Evolutionary conservation across 2,888 invertebrate genomes (phyloP).

Genomic region (Cataglyphis altisquamis): DNA sequence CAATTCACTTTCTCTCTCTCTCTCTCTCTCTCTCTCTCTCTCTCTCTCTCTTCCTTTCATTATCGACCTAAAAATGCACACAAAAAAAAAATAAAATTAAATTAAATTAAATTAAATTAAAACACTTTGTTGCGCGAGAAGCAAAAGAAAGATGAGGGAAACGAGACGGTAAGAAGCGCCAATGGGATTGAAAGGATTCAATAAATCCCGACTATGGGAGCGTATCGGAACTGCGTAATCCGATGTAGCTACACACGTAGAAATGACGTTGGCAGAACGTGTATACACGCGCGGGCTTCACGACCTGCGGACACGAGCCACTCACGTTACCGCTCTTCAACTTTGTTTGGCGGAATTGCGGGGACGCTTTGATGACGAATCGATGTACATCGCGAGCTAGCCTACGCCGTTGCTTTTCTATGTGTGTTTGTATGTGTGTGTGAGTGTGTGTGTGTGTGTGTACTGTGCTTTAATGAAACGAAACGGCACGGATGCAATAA

Average conservation of each 20-base stretch:
- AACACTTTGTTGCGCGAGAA: slow-evolving; percentile 13
- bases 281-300: slow-evolving; percentile 61
- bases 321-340: slow-evolving; percentile 24
- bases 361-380: slow-evolving; percentile 47
- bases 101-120: too few species aligned
- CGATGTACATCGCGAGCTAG: slow-evolving; percentile 40
- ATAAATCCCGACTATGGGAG: slow-evolving; percentile 66
- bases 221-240: slow-evolving; percentile 70
- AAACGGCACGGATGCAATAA: slow-evolving; percentile 48
- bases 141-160: background rate
- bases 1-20: too few species aligned
- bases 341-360: slow-evolving; percentile 45
- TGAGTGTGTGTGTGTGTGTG: background rate
- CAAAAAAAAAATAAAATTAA: background rate
- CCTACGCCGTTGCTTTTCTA: background rate
- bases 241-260: slow-evolving; percentile 63
- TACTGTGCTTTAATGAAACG: slow-evolving; percentile 38
- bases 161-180: slow-evolving; percentile 38
- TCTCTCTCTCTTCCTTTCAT: background rate
- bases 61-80: background rate
- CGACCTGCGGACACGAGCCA: slow-evolving; percentile 48
- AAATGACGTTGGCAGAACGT: slow-evolving; percentile 47
- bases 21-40: too few species aligned
- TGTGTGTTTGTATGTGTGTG: background rate
- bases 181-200: slow-evolving; percentile 29